These are phyloP conservation scores for Tyto alba DNA, from an alignment of 2,113 vertebrate genomes.

Conservation along the genomic window DNA sequence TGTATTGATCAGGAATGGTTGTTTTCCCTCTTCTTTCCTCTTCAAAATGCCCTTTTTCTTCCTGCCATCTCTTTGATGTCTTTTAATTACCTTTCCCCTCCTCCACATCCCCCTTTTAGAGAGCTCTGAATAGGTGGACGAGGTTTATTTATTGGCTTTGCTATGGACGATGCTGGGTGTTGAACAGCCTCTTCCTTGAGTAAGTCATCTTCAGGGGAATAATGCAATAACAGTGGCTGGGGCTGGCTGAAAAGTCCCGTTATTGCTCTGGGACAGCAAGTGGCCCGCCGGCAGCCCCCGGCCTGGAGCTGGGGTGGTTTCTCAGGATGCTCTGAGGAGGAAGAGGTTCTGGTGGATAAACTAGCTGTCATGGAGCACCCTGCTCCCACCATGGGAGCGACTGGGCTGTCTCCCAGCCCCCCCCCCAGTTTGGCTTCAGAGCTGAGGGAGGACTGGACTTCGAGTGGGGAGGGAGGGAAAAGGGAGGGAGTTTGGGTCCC, in stretches of 20 bases:
- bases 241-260: neutral
- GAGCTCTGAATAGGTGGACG: neutral
- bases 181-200: neutral
- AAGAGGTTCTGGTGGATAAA: neutral
- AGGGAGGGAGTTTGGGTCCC: neutral
- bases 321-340: neutral
- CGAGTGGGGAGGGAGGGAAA: rapidly evolving
- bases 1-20: neutral
- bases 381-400: neutral
- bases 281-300: neutral
- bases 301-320: neutral
- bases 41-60: neutral
- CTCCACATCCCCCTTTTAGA: neutral
- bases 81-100: neutral
- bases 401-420: neutral
- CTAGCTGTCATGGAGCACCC: rapidly evolving
- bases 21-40: neutral
- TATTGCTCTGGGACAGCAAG: neutral
- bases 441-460: neutral
- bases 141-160: neutral
- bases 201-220: neutral
- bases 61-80: neutral
- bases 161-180: neutral
- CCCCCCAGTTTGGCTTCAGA: neutral
- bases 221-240: neutral